Evolutionary conservation across 2,888 invertebrate genomes (phyloP).

Genomic region (Torymus aiolomorphi): DNA sequence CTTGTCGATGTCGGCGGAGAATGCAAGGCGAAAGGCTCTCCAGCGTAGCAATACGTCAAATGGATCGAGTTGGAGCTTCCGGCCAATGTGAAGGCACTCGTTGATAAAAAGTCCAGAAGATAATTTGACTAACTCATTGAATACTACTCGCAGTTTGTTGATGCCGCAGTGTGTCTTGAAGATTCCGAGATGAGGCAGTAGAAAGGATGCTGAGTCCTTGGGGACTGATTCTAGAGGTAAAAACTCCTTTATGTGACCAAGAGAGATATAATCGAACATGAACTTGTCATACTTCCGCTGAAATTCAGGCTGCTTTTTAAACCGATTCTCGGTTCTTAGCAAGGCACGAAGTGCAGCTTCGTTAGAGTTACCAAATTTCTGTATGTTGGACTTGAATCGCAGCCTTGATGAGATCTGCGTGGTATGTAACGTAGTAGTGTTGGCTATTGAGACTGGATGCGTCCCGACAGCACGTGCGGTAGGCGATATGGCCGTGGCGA

Average conservation of each 20-base stretch:
- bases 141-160: too few species aligned
- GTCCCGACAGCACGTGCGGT: not conserved
- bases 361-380: too few species aligned
- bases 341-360: too few species aligned
- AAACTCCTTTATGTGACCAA: too few species aligned
- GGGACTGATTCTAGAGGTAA: not conserved
- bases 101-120: too few species aligned
- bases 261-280: too few species aligned
- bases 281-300: not conserved
- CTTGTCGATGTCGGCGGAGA: not conserved
- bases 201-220: not conserved
- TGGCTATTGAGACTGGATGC: not conserved
- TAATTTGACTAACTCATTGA: too few species aligned
- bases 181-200: not conserved
- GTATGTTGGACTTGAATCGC: not conserved
- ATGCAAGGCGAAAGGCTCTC: not conserved
- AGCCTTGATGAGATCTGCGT: not conserved
- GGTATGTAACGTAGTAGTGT: not conserved
- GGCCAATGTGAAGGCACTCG: not conserved
- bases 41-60: not conserved
- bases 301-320: too few species aligned
- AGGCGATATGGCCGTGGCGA: not conserved
- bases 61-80: not conserved
- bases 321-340: too few species aligned
- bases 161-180: not conserved